Evolutionary conservation across 2,113 vertebrate species (phyloP).

Genomic region (Carollia perspicillata): DNA sequence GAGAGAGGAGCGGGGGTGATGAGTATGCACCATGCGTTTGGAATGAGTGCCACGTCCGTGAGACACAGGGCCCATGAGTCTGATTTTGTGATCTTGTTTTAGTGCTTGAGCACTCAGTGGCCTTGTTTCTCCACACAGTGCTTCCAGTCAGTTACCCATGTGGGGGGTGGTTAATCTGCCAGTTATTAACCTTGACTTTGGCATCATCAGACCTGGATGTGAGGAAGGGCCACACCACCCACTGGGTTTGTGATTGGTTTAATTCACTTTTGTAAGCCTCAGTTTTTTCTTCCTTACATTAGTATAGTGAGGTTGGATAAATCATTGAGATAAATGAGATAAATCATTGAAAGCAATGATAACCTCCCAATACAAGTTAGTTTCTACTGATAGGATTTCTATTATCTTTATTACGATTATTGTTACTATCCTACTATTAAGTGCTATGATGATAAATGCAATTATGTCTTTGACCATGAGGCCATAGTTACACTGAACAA

Average conservation of each 20-base stretch:
- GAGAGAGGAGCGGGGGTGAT: too few species aligned
- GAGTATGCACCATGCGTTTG: rapidly evolving
- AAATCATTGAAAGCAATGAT: not conserved
- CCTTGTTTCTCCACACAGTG: not conserved
- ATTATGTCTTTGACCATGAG: not conserved
- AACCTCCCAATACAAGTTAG: not conserved
- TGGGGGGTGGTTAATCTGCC: not conserved
- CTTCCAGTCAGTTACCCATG: not conserved
- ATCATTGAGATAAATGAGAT: not conserved
- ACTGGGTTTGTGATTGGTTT: not conserved
- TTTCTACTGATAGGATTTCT: not conserved
- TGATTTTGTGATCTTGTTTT: not conserved
- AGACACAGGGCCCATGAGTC: not conserved
- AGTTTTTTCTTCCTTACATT: not conserved
- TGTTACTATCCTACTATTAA: not conserved
- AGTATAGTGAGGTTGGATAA: not conserved
- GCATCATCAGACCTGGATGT: not conserved
- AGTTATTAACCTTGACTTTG: not conserved
- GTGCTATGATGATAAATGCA: not conserved
- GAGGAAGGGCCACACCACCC: not conserved
- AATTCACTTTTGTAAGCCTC: not conserved
- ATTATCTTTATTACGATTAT: not conserved
- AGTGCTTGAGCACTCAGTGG: not conserved
- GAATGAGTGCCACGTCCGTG: not conserved
- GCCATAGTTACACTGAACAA: not conserved